Percentiles rank a stretch among this genome's conserved stretches.
phyloP scores from a whole-genome alignment of 2,797 vertebrate species.

The Ctenochaetus hawaiiensis region DNA sequence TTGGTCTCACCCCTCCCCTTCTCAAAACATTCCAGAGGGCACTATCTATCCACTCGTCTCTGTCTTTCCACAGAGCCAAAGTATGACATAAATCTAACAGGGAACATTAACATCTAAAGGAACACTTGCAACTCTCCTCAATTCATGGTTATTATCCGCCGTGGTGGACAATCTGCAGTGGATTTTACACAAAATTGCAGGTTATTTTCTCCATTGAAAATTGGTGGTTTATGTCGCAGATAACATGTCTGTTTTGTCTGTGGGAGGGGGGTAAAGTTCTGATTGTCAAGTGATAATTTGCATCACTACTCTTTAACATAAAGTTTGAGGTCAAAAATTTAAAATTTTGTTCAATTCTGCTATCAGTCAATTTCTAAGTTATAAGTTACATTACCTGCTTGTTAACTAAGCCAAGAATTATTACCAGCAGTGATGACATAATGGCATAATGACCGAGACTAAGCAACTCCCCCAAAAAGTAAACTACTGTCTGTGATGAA shows the following conservation, averaged over 20 bases:
- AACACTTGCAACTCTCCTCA: neutral
- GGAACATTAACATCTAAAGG: conserved; percentile 1
- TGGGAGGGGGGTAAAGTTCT: conserved; percentile 12
- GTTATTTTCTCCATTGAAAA: conserved; percentile 4
- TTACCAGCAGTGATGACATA: neutral
- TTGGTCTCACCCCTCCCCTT: conserved; percentile 56
- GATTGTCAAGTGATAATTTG: conserved; percentile 20
- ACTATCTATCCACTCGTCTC: conserved; percentile 51
- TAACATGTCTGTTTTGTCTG: conserved; percentile 31
- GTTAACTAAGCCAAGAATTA: neutral
- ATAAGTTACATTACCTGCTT: neutral
- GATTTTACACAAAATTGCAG: neutral
- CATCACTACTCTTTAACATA: neutral
- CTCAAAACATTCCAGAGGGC: conserved; percentile 69
- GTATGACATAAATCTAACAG: conserved; percentile 29
- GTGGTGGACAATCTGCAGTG: neutral
- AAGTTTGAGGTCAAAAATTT: neutral
- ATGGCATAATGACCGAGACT: neutral
- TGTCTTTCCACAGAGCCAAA: conserved; percentile 40
- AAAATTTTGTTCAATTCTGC: too few relatives aligned
- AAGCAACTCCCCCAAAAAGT: conserved; percentile 10
- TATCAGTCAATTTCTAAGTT: neutral
- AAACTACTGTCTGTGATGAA: conserved; percentile 8
- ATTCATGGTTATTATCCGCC: neutral
- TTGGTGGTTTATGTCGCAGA: conserved; percentile 1